These are phyloP conservation scores for Dione vanillae DNA, from an alignment of 2,888 invertebrate genomes.

Conservation along the genomic window DNA sequence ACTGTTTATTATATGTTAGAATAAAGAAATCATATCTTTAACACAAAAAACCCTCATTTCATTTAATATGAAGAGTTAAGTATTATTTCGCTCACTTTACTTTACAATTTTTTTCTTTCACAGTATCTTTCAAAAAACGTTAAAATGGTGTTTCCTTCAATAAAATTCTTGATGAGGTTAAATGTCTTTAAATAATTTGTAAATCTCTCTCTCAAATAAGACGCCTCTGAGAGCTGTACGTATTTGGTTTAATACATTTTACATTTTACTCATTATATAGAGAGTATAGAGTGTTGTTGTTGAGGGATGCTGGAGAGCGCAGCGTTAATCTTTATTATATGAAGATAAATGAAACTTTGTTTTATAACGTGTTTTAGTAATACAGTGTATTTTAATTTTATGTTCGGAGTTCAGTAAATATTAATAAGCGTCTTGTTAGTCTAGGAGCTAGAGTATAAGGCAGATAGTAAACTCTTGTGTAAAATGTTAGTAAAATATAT, in stretches of 20 bases:
- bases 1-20: neutral
- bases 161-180: no score
- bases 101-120: no score
- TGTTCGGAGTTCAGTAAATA: neutral
- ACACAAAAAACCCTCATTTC: no score
- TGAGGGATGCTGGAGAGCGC: neutral
- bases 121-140: no score
- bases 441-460: neutral
- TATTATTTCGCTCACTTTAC: no score
- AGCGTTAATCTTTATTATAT: neutral
- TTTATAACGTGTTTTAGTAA: neutral
- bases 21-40: no score
- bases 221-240: neutral
- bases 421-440: neutral
- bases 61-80: no score
- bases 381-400: constrained; percentile 1
- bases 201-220: neutral
- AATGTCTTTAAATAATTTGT: no score
- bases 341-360: neutral
- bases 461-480: neutral
- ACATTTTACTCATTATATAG: neutral
- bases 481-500: no score
- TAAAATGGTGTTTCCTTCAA: no score
- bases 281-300: neutral
- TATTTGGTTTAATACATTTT: neutral